A percentile compares a stretch with the other conserved stretches of the same genome.
Conservation (phyloP, 2,113 vertebrate genomes). For the Chloropsis hardwickii region DNA sequence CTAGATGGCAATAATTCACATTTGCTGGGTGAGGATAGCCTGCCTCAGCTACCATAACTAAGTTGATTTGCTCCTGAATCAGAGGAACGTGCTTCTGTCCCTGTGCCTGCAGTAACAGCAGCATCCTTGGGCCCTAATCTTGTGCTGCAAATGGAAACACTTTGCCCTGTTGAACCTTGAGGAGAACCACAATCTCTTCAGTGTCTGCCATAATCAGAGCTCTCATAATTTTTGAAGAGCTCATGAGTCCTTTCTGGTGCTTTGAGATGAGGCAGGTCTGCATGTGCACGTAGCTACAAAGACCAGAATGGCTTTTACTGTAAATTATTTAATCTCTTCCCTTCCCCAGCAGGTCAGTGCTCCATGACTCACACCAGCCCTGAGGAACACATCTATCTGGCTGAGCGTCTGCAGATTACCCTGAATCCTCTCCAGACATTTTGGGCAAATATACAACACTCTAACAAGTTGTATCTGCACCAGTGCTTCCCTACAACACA, state of each 20-base stretch:
- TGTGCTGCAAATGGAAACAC: background rate
- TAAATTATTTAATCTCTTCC: conserved; percentile 37
- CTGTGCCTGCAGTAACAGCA: background rate
- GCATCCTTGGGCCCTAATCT: background rate
- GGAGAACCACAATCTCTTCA: background rate
- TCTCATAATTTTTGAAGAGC: background rate
- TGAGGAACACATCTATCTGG: background rate
- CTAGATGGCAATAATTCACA: background rate
- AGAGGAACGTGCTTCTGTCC: background rate
- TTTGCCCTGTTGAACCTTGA: background rate
- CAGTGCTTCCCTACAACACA: background rate
- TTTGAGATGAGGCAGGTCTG: conserved; percentile 11
- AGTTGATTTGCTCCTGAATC: background rate
- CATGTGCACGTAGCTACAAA: background rate
- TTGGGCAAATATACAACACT: background rate
- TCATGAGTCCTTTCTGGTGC: background rate
- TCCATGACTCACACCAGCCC: conserved; percentile 22
- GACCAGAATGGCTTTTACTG: background rate
- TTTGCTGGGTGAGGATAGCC: background rate
- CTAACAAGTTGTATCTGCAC: background rate
- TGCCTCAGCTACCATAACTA: conserved; percentile 3
- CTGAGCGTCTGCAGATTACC: background rate
- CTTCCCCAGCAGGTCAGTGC: background rate
- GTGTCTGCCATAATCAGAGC: background rate
- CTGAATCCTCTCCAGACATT: background rate